These are phyloP conservation scores for Limnothrissa miodon DNA, from an alignment of 2,113 vertebrate genomes.

Conservation along the genomic window DNA sequence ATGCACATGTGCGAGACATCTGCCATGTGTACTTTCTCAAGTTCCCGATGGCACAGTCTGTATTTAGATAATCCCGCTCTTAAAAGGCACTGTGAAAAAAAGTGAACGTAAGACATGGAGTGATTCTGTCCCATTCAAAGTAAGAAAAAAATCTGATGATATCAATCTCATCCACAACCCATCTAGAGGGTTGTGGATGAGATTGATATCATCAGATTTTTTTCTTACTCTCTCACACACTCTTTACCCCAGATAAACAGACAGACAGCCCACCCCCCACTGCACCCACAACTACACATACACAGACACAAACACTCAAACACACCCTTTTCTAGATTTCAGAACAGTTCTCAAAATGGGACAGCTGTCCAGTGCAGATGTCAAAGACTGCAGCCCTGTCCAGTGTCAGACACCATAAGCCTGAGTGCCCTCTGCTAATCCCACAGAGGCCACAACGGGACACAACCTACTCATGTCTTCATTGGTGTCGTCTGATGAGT, in stretches of 20 bases:
- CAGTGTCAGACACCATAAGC: background rate
- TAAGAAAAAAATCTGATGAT: slow-evolving; percentile 33
- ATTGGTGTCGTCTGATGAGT: background rate
- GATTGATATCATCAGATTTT: slow-evolving; percentile 24
- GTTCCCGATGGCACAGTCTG: slow-evolving; percentile 1
- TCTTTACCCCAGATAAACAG: too few relatives aligned
- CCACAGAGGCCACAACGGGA: background rate
- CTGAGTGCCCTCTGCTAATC: background rate
- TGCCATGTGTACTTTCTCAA: background rate
- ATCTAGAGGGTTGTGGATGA: background rate
- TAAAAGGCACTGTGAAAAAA: background rate
- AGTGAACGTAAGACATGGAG: background rate
- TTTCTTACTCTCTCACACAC: slow-evolving; percentile 35
- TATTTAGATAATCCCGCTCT: slow-evolving; percentile 27
- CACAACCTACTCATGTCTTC: background rate
- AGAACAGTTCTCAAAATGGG: background rate
- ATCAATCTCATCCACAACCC: background rate
- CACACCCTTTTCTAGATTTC: too few relatives aligned
- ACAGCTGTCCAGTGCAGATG: slow-evolving; percentile 30
- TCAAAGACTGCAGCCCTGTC: background rate
- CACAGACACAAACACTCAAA: too few relatives aligned
- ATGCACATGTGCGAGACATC: background rate
- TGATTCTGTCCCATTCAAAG: slow-evolving; percentile 24
- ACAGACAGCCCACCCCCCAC: background rate
- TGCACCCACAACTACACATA: too few relatives aligned